Evolutionary conservation across 1,140 invertebrate genomes (phyloP), one percentile per base, ranked within the genome.

Genomic region (Brachionus sp.): DNA sequence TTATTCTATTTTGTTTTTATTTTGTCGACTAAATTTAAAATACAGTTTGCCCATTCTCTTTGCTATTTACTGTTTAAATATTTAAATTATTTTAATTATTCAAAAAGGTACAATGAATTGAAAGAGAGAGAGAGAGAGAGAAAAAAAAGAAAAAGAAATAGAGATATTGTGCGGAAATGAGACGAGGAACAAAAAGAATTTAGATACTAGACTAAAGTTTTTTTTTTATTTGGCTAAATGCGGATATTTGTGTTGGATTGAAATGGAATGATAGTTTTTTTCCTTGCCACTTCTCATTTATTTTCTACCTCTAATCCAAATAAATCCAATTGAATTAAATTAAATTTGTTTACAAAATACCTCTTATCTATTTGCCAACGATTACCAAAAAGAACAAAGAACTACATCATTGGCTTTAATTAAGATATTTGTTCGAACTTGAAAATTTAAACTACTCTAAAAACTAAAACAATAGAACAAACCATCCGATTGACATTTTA

Each of bases 1-100:
- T 29, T 29, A 29, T 29, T 29, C 29, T 29, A 29, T 29, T 29
- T 29, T 29, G 29, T 29, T 29, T 29, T 70, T 66, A 13, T 13
- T 13, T 57, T 57, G 50, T 57, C 5, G 19, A 25, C 62, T 57
- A 23, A 39, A 39, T 70, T 70, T 39, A 70, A 39, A 70, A 70
- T 70, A 70, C 66, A 70, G 37, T 42, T 44, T n/a, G 37, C 12
- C 66, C 33, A 16, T 70, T 70, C 37, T n/a, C 5, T 70, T 9
- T 70, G n/a, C 33, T 39, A 10, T 70, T 70, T 70, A 70, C 66
- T 39, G 35, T 70, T 70, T 70, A 70, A 70, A 70, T 70, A 70
- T 70, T 70, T 70, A 70, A 70, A 70, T 70, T 70, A 70, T 70
- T 70, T 70, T 70, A 70, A 70, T 70, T 70, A 70, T 70, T 70